These are phyloP conservation scores for Chirona hameri DNA, from an alignment of 2,888 invertebrate genomes.

Conservation along the genomic window DNA sequence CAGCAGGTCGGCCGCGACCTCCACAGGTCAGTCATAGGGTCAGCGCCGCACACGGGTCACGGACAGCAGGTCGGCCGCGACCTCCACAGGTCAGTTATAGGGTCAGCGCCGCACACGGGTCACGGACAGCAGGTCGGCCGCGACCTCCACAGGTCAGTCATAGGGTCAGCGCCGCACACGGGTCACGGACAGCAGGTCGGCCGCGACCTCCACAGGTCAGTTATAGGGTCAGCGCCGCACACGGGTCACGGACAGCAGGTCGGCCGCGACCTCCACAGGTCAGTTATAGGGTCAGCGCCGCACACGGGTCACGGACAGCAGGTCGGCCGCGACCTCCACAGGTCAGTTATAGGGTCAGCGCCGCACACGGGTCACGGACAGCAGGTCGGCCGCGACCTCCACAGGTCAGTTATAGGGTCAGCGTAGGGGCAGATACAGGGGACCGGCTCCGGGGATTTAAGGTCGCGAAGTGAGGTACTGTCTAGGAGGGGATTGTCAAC, in stretches of 20 bases:
- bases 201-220: slow-evolving; percentile 6
- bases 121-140: background rate
- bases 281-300: background rate
- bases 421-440: background rate
- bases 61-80: background rate
- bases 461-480: background rate
- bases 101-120: background rate
- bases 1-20: background rate
- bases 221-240: background rate
- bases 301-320: background rate
- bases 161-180: background rate
- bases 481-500: background rate
- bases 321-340: background rate
- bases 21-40: background rate
- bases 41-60: background rate
- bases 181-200: background rate
- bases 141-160: background rate
- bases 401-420: slow-evolving; percentile 4
- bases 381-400: background rate
- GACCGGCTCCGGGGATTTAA: background rate
- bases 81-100: background rate
- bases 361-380: background rate
- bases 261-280: slow-evolving; percentile 11
- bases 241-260: background rate
- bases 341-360: background rate